Percentiles rank a stretch among this genome's conserved stretches.
Conservation (phyloP, 2,113 vertebrate genomes). For the Otolemur garnettii region DNA sequence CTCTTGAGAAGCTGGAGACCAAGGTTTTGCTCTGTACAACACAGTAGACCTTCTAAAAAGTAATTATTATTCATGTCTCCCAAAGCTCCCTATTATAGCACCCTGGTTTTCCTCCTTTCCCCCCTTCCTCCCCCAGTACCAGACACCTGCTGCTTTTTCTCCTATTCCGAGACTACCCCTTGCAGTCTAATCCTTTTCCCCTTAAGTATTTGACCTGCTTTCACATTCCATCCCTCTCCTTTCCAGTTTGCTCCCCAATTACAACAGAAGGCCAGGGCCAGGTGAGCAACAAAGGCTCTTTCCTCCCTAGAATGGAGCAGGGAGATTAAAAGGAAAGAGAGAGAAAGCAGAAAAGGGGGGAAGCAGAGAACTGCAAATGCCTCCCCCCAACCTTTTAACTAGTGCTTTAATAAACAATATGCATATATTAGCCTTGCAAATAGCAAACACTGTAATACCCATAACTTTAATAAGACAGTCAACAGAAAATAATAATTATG, state of each 20-base stretch:
- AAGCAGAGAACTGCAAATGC: not conserved
- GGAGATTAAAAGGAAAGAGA: not conserved
- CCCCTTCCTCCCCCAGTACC: not conserved
- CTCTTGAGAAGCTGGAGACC: constrained; percentile 21
- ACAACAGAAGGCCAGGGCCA: not conserved
- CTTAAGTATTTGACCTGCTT: constrained; percentile 5
- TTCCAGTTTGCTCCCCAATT: not conserved
- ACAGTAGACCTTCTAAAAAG: not conserved
- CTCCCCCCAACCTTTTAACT: not conserved
- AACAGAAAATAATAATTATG: not conserved
- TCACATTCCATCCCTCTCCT: not conserved
- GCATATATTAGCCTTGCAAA: not conserved
- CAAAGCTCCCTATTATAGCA: not conserved
- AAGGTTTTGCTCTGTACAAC: not conserved
- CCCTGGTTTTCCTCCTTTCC: not conserved
- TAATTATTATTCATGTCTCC: not conserved
- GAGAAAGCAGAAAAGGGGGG: not conserved
- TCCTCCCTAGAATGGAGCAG: not conserved
- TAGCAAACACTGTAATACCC: not conserved
- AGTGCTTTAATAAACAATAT: not conserved
- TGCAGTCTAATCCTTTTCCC: not conserved
- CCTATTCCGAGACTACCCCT: not conserved
- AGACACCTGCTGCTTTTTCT: not conserved
- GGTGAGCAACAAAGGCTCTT: not conserved
- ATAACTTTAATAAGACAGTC: not conserved